Conservation (phyloP, 2,113 vertebrate species). For the Bothrops jararaca region DNA sequence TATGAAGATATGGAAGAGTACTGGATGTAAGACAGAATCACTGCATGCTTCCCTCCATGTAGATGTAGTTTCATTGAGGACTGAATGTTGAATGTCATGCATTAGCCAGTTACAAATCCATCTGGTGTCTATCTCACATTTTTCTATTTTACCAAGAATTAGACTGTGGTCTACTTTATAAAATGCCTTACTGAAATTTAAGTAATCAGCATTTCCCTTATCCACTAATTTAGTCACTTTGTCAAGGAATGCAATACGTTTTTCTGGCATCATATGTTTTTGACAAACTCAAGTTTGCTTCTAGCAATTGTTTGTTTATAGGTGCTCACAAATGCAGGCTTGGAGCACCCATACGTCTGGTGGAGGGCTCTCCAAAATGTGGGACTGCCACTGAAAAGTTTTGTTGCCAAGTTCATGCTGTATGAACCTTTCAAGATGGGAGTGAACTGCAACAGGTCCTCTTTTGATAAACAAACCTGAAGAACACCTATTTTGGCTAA, state of each 20-base stretch:
- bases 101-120: neutral
- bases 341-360: neutral
- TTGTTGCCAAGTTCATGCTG: neutral
- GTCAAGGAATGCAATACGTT: neutral
- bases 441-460: neutral
- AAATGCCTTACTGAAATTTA: neutral
- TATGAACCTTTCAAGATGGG: neutral
- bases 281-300: neutral
- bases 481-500: neutral
- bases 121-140: neutral
- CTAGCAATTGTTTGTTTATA: neutral
- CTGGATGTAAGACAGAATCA: neutral
- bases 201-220: neutral
- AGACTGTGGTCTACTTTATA: neutral
- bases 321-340: neutral
- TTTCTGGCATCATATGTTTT: neutral
- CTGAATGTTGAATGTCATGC: neutral
- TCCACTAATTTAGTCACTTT: neutral
- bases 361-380: neutral
- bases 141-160: neutral
- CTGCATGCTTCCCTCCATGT: neutral
- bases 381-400: neutral
- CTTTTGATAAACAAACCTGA: neutral
- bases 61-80: neutral
- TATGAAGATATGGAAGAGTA: neutral